Base-by-base conservation (phyloP, 2,888 invertebrate genomes). In the Caenorhabditis sp. region DNA sequence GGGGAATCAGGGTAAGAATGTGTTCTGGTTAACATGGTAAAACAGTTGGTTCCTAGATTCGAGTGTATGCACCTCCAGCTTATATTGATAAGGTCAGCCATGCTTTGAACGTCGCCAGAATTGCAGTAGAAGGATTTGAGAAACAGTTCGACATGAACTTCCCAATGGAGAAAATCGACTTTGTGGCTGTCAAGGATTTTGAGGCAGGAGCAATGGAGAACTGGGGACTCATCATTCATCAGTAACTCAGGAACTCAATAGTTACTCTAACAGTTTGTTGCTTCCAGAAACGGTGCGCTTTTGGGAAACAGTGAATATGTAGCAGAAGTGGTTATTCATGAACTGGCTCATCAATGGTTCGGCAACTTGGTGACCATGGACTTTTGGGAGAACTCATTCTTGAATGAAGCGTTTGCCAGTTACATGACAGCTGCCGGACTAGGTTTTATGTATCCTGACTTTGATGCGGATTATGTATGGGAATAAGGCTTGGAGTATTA, bases 181-280 rank as follows among this genome's bases (percentile, higher is more conserved):
- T 95, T 91, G 94, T 96, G 20, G 96, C 96, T 0, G 93, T 97
- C 72, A 96, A 96, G 0, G 96, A 96, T 92, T 97, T 96, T 94
- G 70, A 94, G 0, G 94, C 94, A 2, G 97, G 97, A 0, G 98
- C 98, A 0, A 98, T 97, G 94, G 98, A 98, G 92, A 95, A 97
- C 93, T 96, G 98, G 98, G 95, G 95, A 1, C 93, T 98, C 50
- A 95, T 98, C 5, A 97, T 97, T 0, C 98, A 95, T 92, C 22
- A 55, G 77, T 67, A 13, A 8, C 22, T 1, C 94, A 26, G 32
- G 1, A 18, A 15, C 11, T 40, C 11, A 13, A 13, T 2, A 40
- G 9, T 32, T 32, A 4, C 9, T 32, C 32, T 32, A 32, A 4
- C n/a, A n/a, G n/a, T 11, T 6, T 0, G 96, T 95, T 86, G 95